phyloP scores from a whole-genome alignment of 2,797 vertebrate genomes.

The Caiman crocodilus region DNA sequence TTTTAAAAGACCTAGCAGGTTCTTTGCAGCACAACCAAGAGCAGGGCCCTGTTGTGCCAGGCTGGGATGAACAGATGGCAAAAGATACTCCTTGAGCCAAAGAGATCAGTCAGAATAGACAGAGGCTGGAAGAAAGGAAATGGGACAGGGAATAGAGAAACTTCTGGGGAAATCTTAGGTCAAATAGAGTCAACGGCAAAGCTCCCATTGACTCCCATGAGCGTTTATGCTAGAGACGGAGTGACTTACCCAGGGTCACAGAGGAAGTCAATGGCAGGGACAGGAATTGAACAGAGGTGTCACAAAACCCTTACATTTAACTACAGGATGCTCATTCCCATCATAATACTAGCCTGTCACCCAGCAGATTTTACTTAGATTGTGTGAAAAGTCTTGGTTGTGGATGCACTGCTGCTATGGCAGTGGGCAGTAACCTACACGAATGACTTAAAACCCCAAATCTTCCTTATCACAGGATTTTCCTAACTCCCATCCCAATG shows the following conservation, averaged over 20 bases:
- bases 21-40: not conserved
- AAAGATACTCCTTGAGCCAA: not conserved
- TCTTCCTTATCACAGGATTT: not conserved
- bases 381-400: not conserved
- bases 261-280: not conserved
- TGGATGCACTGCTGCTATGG: not conserved
- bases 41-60: not conserved
- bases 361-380: not conserved
- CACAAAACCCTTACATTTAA: not conserved
- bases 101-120: not conserved
- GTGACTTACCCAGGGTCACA: not conserved
- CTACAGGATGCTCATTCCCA: not conserved
- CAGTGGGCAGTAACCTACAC: too few species aligned
- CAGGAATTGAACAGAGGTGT: not conserved
- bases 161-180: not conserved
- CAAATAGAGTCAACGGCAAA: not conserved
- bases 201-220: not conserved
- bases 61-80: not conserved
- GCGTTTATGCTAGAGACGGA: not conserved
- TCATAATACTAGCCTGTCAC: not conserved
- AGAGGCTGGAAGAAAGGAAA: not conserved
- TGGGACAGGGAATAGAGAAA: not conserved
- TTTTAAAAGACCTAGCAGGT: not conserved
- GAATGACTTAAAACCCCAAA: too few species aligned
- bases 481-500: not conserved